Percentiles rank a stretch among this genome's conserved stretches.
Evolutionary conservation across 1,140 invertebrate genomes (phyloP).

Genomic region (Daktulosphaira vitifoliae): DNA sequence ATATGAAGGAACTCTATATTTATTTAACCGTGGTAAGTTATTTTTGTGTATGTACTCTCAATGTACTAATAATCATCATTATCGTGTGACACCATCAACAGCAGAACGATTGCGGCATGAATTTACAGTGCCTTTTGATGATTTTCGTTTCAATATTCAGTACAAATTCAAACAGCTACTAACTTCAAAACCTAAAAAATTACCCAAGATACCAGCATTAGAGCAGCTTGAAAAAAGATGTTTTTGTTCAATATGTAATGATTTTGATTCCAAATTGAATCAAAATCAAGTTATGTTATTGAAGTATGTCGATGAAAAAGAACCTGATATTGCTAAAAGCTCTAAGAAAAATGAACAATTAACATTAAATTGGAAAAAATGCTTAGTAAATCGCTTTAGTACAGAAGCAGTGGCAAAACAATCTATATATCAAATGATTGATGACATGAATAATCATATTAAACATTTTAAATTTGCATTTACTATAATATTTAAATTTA

Average conservation of each 20-base stretch:
- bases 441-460: conserved; percentile 6
- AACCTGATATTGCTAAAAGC: conserved; percentile 4
- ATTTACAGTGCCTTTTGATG: conserved; percentile 24
- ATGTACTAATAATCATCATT: conserved; percentile 11
- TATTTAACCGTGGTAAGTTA: conserved; percentile 20
- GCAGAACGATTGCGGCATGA: conserved; percentile 13
- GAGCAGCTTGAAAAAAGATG: conserved; percentile 12
- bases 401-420: conserved; percentile 12
- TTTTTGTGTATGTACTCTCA: conserved; percentile 20
- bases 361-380: conserved; percentile 14
- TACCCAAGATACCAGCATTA: conserved; percentile 10
- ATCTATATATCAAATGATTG: conserved; percentile 22
- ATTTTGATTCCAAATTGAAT: conserved; percentile 21
- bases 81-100: background rate
- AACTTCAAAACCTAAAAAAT: conserved; percentile 12
- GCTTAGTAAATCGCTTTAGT: conserved; percentile 11
- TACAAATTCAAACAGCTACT: conserved; percentile 22
- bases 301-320: conserved; percentile 15
- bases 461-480: conserved; percentile 1
- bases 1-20: background rate
- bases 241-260: conserved; percentile 9
- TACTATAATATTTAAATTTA: conserved; percentile 6
- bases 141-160: conserved; percentile 23
- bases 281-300: conserved; percentile 9
- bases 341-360: conserved; percentile 6